Evolutionary conservation across 1,140 invertebrate species (phyloP).

Genomic region (Platorchestia sp.): DNA sequence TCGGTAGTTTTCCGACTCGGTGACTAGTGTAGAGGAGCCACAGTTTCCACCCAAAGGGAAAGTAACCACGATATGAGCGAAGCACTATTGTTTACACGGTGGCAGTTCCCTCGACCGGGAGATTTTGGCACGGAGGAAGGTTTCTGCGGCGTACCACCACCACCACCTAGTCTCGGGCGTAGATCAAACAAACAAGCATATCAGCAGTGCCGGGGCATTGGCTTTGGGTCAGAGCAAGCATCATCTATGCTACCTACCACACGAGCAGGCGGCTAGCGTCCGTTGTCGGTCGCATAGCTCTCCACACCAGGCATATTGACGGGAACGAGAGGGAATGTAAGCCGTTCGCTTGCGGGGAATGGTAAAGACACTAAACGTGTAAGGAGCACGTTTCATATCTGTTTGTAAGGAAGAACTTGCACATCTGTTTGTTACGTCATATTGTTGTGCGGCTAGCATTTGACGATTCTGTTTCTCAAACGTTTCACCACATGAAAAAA

Average conservation of each 20-base stretch:
- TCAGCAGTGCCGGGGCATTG: constrained; percentile 20
- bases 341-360: background rate
- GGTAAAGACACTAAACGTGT: no score
- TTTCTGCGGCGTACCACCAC: background rate
- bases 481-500: no score
- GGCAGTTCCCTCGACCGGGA: background rate
- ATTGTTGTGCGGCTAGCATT: no score
- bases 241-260: background rate
- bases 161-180: background rate
- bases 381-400: no score
- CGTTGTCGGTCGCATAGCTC: background rate
- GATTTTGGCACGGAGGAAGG: constrained; percentile 4
- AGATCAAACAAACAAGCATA: constrained; percentile 49
- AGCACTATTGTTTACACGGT: background rate
- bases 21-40: no score
- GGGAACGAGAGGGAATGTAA: background rate
- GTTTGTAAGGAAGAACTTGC: no score
- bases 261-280: background rate
- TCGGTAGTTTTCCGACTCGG: no score
- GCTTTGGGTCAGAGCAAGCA: constrained; percentile 40
- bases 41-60: background rate
- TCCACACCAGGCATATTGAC: background rate
- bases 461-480: no score
- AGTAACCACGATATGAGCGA: background rate
- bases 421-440: no score